Evolutionary conservation across 1,140 invertebrate species (phyloP).

Genomic region (Drosophila watanabei): DNA sequence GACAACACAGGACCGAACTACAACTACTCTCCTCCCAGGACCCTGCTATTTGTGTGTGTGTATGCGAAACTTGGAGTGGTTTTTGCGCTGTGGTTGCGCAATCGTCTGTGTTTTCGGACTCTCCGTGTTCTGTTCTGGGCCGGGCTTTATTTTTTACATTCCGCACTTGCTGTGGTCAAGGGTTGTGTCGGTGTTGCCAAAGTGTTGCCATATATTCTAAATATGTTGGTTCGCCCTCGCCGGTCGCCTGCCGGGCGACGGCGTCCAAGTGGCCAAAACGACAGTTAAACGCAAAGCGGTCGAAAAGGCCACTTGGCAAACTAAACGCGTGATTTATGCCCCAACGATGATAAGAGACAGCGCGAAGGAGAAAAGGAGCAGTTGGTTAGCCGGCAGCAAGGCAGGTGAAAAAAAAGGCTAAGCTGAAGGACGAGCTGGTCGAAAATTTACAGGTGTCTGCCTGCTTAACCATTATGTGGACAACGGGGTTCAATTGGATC

Average conservation of each 20-base stretch:
- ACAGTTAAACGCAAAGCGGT: conserved; percentile 61
- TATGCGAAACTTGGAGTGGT: conserved; percentile 74
- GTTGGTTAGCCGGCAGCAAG: not conserved
- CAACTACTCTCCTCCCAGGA: conserved; percentile 32
- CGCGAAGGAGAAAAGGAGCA: conserved; percentile 4
- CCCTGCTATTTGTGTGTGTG: conserved; percentile 29
- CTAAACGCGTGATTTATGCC: conserved; percentile 74
- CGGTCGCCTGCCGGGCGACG: conserved; percentile 8
- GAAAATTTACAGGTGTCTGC: conserved; percentile 7
- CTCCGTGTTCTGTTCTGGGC: conserved; percentile 23
- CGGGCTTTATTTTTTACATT: conserved; percentile 43
- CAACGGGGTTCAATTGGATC: too few relatives aligned
- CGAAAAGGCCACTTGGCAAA: conserved; percentile 68
- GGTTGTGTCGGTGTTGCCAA: conserved; percentile 77
- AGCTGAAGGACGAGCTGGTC: conserved; percentile 5
- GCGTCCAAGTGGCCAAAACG: conserved; percentile 56
- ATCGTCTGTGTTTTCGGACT: conserved; percentile 68
- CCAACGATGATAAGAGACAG: conserved; percentile 58
- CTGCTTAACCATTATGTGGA: conserved; percentile 1
- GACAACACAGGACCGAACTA: conserved; percentile 66
- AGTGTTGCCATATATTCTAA: conserved; percentile 84
- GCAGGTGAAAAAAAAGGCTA: conserved; percentile 15
- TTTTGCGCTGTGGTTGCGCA: conserved; percentile 79
- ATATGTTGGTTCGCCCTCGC: conserved; percentile 70
- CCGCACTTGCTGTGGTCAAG: conserved; percentile 74